Evolutionary conservation across 1,140 invertebrate species (phyloP), one percentile per base, ranked within the genome.

Genomic region (Trichonephila clavata): DNA sequence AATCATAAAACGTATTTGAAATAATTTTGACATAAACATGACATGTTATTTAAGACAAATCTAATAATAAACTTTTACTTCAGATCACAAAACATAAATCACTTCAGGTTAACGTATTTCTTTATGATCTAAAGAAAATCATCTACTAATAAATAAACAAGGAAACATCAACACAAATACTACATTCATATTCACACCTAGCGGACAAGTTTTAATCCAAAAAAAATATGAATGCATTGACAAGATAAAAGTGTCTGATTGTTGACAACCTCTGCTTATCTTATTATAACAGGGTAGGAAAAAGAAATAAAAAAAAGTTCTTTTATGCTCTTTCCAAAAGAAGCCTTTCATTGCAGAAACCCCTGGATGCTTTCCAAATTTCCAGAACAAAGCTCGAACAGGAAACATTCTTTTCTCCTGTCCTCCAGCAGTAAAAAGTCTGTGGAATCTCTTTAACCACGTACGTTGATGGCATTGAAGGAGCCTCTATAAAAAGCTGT

Each of bases 371-470:
- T 10, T 83, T 83, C 81, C 81, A 83, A 83, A 83, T 83, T 83
- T 59, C 81, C 20, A 83, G 81, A 83, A 83, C 81, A 83, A 83
- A 83, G 81, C 39, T 83, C 21, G 21, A 83, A 59, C 81, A 83
- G 39, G 81, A 83, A 83, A 57, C 81, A 83, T 83, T 83, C 43
- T 59, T 50, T 21, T 39, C 3, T 27, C 20, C 68, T 68, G 65
- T 39, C 32, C 77, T 39, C 32, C 20, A 39, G 81, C 43, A 20
- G 81, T 83, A 57, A 50, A 83, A 83, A 57, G 81, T 27, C 81
- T 20, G 81, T 7, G 43, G 50, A 24, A 59, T 57, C 81, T 50
- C 20, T 83, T 83, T 83, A 57, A 83, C 81, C 7, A 50, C n/a
- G 43, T 59, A 57, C 81, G 8, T 21, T 27, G 68, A 27, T 77